Conservation (phyloP, 2,888 invertebrate genomes). For the Spodoptera exigua region DNA sequence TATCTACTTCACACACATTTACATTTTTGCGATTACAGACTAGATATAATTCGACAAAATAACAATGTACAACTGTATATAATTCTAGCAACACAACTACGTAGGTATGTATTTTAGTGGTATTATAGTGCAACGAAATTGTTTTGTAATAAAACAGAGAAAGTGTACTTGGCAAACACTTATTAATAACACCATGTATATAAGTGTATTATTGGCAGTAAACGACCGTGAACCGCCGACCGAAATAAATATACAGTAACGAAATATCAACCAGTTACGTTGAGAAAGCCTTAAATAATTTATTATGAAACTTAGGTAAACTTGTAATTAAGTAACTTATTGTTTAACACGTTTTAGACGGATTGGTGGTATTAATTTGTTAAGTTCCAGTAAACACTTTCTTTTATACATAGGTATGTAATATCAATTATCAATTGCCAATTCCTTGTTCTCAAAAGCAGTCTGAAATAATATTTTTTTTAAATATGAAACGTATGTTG, state of each 20-base stretch:
- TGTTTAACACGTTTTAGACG: no score
- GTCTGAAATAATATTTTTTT: no score
- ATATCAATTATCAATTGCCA: no score
- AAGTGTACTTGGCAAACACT: slow-evolving; percentile 12
- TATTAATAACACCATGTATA: slow-evolving; percentile 19
- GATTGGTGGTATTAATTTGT: no score
- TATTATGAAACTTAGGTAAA: slow-evolving; percentile 1
- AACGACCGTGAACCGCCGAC: slow-evolving; percentile 37
- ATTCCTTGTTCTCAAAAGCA: no score
- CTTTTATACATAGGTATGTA: no score
- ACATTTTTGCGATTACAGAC: no score
- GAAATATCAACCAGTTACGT: slow-evolving; percentile 35
- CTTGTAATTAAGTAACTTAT: neutral
- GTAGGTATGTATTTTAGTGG: neutral
- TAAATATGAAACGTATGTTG: neutral
- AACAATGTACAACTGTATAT: no score
- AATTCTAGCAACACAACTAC: neutral
- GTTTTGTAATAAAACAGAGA: slow-evolving; percentile 15
- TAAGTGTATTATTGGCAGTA: slow-evolving; percentile 16
- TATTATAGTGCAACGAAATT: neutral
- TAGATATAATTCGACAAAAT: no score
- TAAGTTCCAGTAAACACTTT: no score
- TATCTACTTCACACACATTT: no score
- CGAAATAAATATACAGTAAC: slow-evolving; percentile 23
- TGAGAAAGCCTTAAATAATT: slow-evolving; percentile 16